Evolutionary conservation across 2,113 vertebrate genomes (phyloP), one percentile per base, ranked within the genome.

Genomic region (Alexandromys fortis): DNA sequence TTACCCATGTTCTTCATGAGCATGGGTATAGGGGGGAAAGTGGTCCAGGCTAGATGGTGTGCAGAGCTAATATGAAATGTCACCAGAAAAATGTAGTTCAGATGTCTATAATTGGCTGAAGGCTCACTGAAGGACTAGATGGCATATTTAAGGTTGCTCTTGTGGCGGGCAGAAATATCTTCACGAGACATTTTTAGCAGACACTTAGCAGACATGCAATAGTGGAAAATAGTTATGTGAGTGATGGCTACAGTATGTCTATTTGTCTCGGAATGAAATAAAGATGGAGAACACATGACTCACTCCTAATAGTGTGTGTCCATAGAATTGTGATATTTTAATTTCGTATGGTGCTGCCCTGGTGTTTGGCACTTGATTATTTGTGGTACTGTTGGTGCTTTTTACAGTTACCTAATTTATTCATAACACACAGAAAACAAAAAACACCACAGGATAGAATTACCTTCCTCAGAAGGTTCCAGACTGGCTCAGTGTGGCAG

Each of bases 71-170:
- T 2, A 0, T 63, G 55, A 68, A 83, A 30, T 33, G 83, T 86
- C 47, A 26, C n/a, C 24, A 45, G 67, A 22, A 28, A 24, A 55
- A 38, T 35, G 1, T 4, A 52, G 33, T 49, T 86, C 11, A 72
- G 13, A 49, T 21, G 1, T 73, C 73, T 77, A 11, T 28, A 45
- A 49, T 42, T 94, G 42, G 86, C 21, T 55, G 30, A 70, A 72
- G 28, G 2, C 33, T 76, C 58, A 72, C 49, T 61, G 42, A 89
- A 87, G 52, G 28, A 33, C 30, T 14, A 33, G 11, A 30, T 11
- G 16, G 78, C n/a, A 45, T 17, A 78, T 77, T 73, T 19, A 92
- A 93, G 28, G 85, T 83, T 92, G 52, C 28, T 86, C 49, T 93
- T n/a, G 73, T 83, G 67, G 26, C 13, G 1, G 17, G 76, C 52